Base-by-base conservation (phyloP, 2,888 invertebrate genomes). In the Lycocerus yunnanus region DNA sequence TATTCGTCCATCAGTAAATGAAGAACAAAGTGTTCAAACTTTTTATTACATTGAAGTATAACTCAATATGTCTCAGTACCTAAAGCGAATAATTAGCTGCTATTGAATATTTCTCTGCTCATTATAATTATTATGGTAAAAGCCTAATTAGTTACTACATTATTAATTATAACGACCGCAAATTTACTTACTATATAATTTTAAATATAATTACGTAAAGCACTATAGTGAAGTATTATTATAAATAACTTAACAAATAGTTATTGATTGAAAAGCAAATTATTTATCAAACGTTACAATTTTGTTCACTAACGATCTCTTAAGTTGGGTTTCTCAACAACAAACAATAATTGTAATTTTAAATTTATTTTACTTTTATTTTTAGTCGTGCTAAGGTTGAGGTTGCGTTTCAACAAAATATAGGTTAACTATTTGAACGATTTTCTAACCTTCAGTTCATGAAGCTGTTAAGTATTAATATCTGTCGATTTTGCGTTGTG, bases 351-450 rank as follows among this genome's bases (percentile, higher is more conserved):
- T 63, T 63, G 20, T 63, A 20, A 63, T 63, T 63, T 43, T n/a
- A 63, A 63, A 63, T 63, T 63, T 63, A 20, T 63, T 73, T 68
- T 72, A 75, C 69, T 70, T 75, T 75, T 73, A 69, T 75, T 72
- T 74, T 75, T 21, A 60, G 70, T 75, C 73, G 73, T 72, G 71
- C 75, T 72, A 75, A 75, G 75, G 75, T 75, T 75, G 75, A 75
- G 75, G 75, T 71, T 75, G 71, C 69, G 72, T 75, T 75, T 69
- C 60, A 43, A 69, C 66, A 67, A 58, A 63, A 75, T 73, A 73
- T 75, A 72, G 75, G 75, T 75, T 75, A 75, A 75, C 65, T 72
- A 72, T 75, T 75, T 72, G 72, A 75, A 69, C 69, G 75, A 72
- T 72, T 75, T 75, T 72, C 24, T 72, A 69, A 75, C 75, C 75